Evolutionary conservation across 2,113 vertebrate species (phyloP).

Genomic region (Onychorhynchus coronatus): DNA sequence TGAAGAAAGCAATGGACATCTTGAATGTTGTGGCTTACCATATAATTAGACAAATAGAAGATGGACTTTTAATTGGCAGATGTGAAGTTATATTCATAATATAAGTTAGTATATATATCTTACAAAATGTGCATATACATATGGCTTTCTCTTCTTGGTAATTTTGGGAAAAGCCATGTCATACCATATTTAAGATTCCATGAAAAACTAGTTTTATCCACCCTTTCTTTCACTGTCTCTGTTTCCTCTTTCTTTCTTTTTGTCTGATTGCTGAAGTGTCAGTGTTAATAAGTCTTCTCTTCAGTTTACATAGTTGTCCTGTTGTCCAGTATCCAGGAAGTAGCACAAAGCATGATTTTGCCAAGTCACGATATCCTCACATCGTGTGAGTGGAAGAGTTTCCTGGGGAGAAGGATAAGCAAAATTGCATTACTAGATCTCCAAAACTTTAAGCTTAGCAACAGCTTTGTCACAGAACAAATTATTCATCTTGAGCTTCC

Average conservation of each 20-base stretch:
- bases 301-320: conserved; percentile 41
- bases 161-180: neutral
- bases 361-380: conserved; percentile 65
- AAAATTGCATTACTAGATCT: conserved; percentile 84
- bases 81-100: neutral
- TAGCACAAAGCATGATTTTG: conserved; percentile 48
- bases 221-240: neutral
- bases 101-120: neutral
- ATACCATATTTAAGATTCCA: neutral
- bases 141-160: neutral
- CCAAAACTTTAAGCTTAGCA: conserved; percentile 88
- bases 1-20: neutral
- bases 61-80: neutral
- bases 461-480: conserved; percentile 89
- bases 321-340: conserved; percentile 71
- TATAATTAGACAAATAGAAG: neutral
- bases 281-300: conserved; percentile 54
- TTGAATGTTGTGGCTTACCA: neutral
- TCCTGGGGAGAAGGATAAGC: conserved; percentile 77
- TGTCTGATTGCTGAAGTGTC: neutral
- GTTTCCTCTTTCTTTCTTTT: conserved; percentile 18
- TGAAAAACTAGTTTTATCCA: neutral
- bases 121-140: rapidly evolving
- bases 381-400: conserved; percentile 73
- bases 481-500: conserved; percentile 73